Conservation (phyloP, 2,113 vertebrate genomes). For the Seriola quinqueradiata region DNA sequence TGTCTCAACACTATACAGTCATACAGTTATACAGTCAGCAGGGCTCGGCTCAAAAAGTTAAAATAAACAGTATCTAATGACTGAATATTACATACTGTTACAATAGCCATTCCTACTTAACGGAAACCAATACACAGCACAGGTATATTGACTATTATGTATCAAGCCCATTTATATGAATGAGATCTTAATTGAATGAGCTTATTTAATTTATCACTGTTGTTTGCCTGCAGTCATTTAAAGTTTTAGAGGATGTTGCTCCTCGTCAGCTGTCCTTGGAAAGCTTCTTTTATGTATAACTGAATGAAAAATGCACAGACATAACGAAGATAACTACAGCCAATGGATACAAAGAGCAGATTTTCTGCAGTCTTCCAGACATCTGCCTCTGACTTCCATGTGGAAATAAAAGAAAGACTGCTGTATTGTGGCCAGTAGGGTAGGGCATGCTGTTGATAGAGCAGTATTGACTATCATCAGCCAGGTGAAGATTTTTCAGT, state of each 20-base stretch:
- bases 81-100: not conserved
- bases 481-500: slow-evolving; percentile 16
- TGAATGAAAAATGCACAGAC: not conserved
- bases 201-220: not conserved
- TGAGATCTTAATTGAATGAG: not conserved
- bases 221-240: not conserved
- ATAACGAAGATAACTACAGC: not conserved
- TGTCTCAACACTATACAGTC: slow-evolving; percentile 51
- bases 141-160: not conserved
- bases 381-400: slow-evolving; percentile 22
- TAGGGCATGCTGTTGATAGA: not conserved
- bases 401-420: slow-evolving; percentile 11
- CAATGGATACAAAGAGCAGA: not conserved
- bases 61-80: not conserved
- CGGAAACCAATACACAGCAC: not conserved
- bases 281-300: not conserved
- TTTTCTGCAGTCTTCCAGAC: not conserved
- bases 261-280: not conserved
- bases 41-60: not conserved
- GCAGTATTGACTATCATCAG: slow-evolving; percentile 17
- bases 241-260: not conserved
- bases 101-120: not conserved
- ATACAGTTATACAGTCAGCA: not conserved
- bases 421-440: slow-evolving; percentile 16
- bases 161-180: not conserved